A percentile compares a stretch with the other conserved stretches of the same genome.
These are phyloP conservation scores for Aspidiotus rigidus DNA, from an alignment of 2,888 invertebrate genomes.

Conservation along the genomic window DNA sequence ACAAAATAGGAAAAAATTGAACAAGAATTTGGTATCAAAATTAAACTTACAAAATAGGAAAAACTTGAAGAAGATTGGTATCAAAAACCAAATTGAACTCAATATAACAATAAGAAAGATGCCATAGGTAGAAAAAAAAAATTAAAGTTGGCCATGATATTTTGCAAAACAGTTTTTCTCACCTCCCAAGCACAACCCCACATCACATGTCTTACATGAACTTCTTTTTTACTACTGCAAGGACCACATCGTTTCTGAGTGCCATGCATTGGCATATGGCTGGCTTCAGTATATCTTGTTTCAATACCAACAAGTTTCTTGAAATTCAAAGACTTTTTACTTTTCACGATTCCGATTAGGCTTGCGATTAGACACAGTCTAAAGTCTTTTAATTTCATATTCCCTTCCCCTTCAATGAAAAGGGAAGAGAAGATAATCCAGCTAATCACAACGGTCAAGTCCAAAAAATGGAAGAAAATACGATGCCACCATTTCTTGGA, in stretches of 20 bases:
- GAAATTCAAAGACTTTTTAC: neutral
- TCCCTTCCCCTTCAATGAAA: neutral
- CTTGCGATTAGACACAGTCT: neutral
- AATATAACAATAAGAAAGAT: too few species aligned
- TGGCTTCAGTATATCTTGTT: neutral
- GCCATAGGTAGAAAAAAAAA: too few species aligned
- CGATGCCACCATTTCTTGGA: neutral
- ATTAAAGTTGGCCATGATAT: too few species aligned
- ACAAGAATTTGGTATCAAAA: too few species aligned
- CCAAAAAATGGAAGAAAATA: neutral
- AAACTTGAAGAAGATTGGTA: too few species aligned
- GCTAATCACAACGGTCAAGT: neutral
- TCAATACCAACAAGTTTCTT: neutral
- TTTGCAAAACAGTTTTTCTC: neutral
- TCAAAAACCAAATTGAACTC: too few species aligned
- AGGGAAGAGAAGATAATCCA: neutral
- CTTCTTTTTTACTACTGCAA: neutral
- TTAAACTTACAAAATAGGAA: too few species aligned
- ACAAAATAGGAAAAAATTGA: too few species aligned
- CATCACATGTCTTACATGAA: neutral
- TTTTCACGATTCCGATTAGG: neutral
- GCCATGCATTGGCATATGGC: neutral
- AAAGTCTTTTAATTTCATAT: neutral
- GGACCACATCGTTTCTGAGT: neutral
- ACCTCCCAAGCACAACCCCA: neutral